These are phyloP conservation scores for Drosophila parthenogenetica DNA, from an alignment of 2,888 invertebrate genomes.

Conservation along the genomic window DNA sequence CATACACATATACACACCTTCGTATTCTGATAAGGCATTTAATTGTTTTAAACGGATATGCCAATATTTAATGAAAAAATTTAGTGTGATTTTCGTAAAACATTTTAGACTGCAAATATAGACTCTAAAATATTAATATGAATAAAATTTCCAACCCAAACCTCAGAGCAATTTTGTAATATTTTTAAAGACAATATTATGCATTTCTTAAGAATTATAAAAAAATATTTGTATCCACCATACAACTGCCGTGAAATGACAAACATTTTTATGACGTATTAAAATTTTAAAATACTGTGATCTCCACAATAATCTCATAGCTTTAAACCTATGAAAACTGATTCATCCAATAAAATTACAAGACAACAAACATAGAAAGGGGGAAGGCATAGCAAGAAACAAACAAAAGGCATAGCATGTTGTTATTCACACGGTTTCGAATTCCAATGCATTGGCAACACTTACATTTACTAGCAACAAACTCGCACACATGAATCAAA, in stretches of 20 bases:
- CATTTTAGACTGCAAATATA: slow-evolving; percentile 2
- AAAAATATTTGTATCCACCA: too few species aligned
- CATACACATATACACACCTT: slow-evolving; percentile 18
- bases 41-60: slow-evolving; percentile 67
- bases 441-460: slow-evolving; percentile 76
- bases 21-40: slow-evolving; percentile 68
- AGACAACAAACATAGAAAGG: slow-evolving; percentile 34
- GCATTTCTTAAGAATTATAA: too few species aligned
- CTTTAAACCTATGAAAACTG: slow-evolving; percentile 6
- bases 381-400: slow-evolving; percentile 16
- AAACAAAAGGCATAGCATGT: slow-evolving; percentile 35
- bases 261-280: too few species aligned
- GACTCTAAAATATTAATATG: neutral
- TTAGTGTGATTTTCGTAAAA: neutral
- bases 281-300: neutral
- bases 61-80: slow-evolving; percentile 46
- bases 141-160: neutral
- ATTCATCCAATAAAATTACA: slow-evolving; percentile 42
- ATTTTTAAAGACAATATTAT: too few species aligned
- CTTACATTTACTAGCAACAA: slow-evolving; percentile 55
- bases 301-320: slow-evolving; percentile 1
- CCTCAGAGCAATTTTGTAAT: neutral
- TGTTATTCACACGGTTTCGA: slow-evolving; percentile 71
- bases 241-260: too few species aligned
- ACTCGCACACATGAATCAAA: slow-evolving; percentile 26